phyloP scores from a whole-genome alignment of 2,113 vertebrate species.

The Sula dactylatra region DNA sequence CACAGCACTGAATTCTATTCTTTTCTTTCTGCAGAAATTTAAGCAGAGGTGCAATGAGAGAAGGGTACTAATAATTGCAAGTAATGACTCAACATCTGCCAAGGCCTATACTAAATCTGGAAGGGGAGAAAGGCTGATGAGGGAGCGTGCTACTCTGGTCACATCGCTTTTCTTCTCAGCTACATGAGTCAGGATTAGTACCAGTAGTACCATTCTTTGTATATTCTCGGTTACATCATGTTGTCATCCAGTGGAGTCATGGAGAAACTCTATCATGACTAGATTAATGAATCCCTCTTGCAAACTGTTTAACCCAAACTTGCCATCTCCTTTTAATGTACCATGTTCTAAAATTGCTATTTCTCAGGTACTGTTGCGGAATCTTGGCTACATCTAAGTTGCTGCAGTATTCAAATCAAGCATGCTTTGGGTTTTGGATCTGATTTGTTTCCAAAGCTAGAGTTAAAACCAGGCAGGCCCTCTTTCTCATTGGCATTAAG shows the following conservation, averaged over 20 bases:
- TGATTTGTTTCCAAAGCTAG: neutral
- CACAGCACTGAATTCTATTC: too few relatives aligned
- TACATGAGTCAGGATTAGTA: neutral
- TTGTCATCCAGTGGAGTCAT: neutral
- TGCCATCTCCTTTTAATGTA: neutral
- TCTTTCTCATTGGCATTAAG: neutral
- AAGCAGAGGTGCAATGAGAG: neutral
- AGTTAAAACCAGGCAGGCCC: neutral
- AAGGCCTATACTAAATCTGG: neutral
- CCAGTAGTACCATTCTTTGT: neutral
- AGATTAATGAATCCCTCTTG: neutral
- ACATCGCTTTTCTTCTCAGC: neutral
- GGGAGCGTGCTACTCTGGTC: neutral
- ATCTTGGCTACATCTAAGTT: neutral
- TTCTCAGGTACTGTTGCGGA: neutral
- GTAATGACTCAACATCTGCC: neutral
- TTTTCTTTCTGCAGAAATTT: neutral
- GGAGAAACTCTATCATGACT: neutral
- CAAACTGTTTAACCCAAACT: neutral
- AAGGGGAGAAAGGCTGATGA: neutral
- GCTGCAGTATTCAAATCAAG: neutral
- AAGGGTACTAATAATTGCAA: neutral
- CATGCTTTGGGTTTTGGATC: neutral
- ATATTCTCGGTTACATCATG: neutral
- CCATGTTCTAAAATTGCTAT: neutral